Evolutionary conservation across 2,797 vertebrate genomes (phyloP).

Genomic region (Lemur catta): DNA sequence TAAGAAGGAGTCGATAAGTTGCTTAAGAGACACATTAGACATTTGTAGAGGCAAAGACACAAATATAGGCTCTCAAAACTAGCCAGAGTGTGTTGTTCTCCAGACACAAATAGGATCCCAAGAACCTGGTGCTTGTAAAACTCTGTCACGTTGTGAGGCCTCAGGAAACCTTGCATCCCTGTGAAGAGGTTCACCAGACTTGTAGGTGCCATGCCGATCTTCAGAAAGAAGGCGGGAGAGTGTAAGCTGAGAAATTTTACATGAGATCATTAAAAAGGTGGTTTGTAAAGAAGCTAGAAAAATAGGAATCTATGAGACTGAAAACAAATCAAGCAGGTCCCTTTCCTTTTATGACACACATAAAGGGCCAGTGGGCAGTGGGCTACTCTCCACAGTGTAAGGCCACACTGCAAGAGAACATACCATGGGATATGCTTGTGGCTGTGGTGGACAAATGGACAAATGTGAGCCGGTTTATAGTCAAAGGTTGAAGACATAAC

Average conservation of each 20-base stretch:
- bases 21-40: neutral
- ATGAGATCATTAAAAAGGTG: neutral
- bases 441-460: neutral
- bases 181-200: neutral
- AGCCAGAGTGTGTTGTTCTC: neutral
- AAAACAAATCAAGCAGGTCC: neutral
- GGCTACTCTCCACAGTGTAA: neutral
- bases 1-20: neutral
- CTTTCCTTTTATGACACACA: neutral
- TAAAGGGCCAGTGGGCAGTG: too few species aligned
- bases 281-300: too few species aligned
- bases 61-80: neutral
- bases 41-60: neutral
- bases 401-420: neutral
- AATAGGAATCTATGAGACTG: neutral
- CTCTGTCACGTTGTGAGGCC: neutral
- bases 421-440: fast-evolving
- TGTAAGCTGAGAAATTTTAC: neutral
- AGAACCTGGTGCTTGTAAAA: neutral
- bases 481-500: neutral
- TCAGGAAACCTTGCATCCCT: neutral
- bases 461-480: neutral
- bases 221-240: neutral
- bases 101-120: too few species aligned
- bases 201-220: too few species aligned